These are phyloP conservation scores for Oxyteleia sp. DNA, from an alignment of 2,888 invertebrate species.

Conservation along the genomic window DNA sequence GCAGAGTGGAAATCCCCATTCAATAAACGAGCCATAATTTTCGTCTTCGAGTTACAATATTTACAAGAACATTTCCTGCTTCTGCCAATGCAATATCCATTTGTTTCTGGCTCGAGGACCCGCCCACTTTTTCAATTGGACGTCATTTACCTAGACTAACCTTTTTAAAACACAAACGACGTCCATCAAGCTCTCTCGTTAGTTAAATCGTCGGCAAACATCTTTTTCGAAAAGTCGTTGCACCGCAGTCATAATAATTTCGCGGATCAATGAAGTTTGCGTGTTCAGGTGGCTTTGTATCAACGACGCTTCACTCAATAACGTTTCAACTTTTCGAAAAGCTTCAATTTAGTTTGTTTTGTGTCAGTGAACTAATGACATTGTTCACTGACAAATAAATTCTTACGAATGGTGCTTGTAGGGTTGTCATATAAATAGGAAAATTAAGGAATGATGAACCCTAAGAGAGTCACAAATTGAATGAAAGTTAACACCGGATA, in stretches of 20 bases:
- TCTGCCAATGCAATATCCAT: conserved; percentile 27
- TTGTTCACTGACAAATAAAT: too few relatives aligned
- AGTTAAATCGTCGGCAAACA: conserved; percentile 42
- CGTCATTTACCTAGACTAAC: conserved; percentile 19
- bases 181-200: conserved; percentile 27
- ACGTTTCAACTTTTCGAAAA: conserved; percentile 20
- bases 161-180: conserved; percentile 31
- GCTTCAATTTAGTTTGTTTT: background rate
- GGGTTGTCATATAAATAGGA: too few relatives aligned
- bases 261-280: conserved; percentile 56
- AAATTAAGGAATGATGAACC: too few relatives aligned
- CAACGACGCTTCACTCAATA: conserved; percentile 28
- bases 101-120: conserved; percentile 14
- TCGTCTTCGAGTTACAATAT: conserved; percentile 23
- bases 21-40: conserved; percentile 32
- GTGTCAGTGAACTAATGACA: background rate
- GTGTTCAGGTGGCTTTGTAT: conserved; percentile 51
- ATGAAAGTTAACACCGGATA: too few relatives aligned
- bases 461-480: too few relatives aligned
- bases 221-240: conserved; percentile 49
- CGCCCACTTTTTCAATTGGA: conserved; percentile 15
- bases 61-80: conserved; percentile 32
- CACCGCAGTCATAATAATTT: conserved; percentile 47
- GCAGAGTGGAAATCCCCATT: conserved; percentile 29
- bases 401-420: too few relatives aligned